A percentile compares a stretch with the other conserved stretches of the same genome.
Evolutionary conservation across 2,113 vertebrate species (phyloP).

Genomic region (pig (Sus scrofa)): DNA sequence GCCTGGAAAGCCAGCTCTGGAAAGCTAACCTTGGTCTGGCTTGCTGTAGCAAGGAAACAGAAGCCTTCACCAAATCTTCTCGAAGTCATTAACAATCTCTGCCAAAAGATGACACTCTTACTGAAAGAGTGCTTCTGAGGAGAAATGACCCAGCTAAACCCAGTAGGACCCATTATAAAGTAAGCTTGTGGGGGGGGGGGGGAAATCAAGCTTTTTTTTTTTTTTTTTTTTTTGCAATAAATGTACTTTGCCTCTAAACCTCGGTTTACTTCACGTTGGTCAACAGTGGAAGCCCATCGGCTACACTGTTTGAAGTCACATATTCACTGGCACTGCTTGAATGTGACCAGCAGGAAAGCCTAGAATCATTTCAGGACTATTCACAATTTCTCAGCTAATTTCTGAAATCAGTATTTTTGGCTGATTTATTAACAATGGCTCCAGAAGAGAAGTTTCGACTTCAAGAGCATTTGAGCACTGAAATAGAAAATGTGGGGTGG

Average conservation of each 20-base stretch:
- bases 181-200: not conserved
- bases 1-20: not conserved
- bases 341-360: not conserved
- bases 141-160: not conserved
- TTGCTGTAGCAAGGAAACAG: not conserved
- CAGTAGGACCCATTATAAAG: too few species aligned
- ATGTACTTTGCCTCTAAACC: not conserved
- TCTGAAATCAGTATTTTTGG: not conserved
- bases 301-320: not conserved
- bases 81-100: not conserved
- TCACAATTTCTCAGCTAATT: not conserved
- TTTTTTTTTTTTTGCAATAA: not conserved
- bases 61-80: not conserved
- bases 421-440: not conserved
- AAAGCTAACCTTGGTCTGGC: not conserved
- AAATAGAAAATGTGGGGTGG: accelerated
- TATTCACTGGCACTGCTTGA: not conserved
- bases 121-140: not conserved
- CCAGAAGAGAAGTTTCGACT: not conserved
- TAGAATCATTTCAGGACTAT: not conserved
- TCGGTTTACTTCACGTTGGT: not conserved
- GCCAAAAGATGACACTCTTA: not conserved
- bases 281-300: not conserved
- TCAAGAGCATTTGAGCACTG: not conserved
- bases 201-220: not conserved